Conservation (phyloP, 1,140 invertebrate species). For the Rhagoletis zephyria region DNA sequence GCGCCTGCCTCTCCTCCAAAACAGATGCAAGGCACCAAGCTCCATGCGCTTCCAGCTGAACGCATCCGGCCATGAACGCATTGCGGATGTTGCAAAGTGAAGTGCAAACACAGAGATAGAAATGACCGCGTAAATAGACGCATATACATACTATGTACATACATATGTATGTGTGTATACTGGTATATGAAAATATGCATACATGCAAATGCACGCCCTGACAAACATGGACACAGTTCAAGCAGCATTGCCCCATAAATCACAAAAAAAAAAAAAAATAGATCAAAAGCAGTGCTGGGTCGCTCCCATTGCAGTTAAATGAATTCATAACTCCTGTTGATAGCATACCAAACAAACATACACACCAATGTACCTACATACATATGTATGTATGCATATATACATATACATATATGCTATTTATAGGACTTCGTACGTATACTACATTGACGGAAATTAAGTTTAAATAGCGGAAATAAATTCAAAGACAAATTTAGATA, state of each 20-base stretch:
- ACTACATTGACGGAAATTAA: neutral
- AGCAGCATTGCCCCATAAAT: neutral
- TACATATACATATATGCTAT: neutral
- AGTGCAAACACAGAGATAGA: neutral
- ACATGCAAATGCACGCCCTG: neutral
- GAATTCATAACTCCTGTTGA: neutral
- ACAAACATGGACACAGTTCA: neutral
- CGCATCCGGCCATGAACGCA: slow-evolving; percentile 26
- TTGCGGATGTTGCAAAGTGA: slow-evolving; percentile 18
- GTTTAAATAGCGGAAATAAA: slow-evolving; percentile 10
- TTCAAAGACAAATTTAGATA: neutral
- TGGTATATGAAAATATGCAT: neutral
- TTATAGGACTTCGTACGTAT: neutral
- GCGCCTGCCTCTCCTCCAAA: neutral
- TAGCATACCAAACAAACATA: neutral
- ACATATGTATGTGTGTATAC: neutral
- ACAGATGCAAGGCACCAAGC: neutral
- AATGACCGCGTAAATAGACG: neutral
- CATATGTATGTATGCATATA: neutral
- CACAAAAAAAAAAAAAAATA: neutral
- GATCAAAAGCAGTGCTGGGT: neutral
- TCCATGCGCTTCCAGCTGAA: neutral
- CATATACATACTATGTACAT: neutral
- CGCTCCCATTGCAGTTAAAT: slow-evolving; percentile 8
- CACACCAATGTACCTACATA: neutral